Evolutionary conservation across 2,113 vertebrate species (phyloP).

Genomic region (Corythornis vintsioides): DNA sequence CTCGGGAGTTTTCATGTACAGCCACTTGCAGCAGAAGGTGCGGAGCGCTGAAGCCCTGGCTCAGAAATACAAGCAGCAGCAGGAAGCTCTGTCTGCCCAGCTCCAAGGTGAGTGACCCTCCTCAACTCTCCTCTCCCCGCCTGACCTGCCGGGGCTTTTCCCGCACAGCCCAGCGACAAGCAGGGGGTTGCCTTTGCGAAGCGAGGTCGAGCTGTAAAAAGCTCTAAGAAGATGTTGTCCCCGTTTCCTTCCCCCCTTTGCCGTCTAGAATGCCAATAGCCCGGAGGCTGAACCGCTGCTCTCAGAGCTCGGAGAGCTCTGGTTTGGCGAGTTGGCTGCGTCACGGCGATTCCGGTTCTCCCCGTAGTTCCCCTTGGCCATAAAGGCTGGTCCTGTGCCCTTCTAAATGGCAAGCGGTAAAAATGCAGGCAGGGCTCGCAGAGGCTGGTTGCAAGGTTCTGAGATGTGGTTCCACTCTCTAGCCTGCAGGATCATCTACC

Average conservation of each 20-base stretch:
- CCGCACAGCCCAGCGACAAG: accelerated
- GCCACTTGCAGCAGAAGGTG: constrained; percentile 61
- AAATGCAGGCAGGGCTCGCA: accelerated
- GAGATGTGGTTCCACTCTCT: neutral
- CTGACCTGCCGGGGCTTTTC: accelerated
- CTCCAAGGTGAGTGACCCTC: constrained; percentile 71
- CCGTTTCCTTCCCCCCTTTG: neutral
- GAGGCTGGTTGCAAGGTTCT: neutral
- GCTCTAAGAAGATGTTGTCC: neutral
- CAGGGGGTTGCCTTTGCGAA: neutral
- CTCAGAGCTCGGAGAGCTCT: neutral
- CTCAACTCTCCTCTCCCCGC: neutral
- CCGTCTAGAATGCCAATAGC: neutral
- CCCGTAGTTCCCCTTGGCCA: neutral
- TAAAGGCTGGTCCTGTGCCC: accelerated
- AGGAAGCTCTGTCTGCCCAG: constrained; percentile 76
- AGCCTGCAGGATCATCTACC: neutral
- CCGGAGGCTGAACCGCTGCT: neutral
- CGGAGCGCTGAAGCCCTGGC: constrained; percentile 47
- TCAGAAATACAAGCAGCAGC: constrained; percentile 74
- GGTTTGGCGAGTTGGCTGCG: neutral
- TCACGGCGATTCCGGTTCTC: neutral
- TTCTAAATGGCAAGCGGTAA: accelerated
- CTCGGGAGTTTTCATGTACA: constrained; percentile 57
- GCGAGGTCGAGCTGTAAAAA: neutral